These are phyloP conservation scores for Nycteola revayana DNA, from an alignment of 2,888 invertebrate species.

Conservation along the genomic window DNA sequence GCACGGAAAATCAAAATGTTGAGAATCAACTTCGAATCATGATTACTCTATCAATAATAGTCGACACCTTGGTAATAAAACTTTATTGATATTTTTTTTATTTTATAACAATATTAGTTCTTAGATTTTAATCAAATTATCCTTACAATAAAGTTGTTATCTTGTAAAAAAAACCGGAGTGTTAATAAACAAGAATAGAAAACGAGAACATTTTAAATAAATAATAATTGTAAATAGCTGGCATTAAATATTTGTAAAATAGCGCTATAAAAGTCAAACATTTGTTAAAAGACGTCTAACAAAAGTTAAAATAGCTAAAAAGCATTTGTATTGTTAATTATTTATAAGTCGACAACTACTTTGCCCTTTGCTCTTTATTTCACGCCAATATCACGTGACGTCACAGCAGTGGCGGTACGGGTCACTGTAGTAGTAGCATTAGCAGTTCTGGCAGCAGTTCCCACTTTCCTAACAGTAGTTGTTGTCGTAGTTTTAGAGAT, in stretches of 20 bases:
- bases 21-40: too few relatives aligned
- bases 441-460: conserved; percentile 63
- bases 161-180: too few relatives aligned
- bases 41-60: too few relatives aligned
- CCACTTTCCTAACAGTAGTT: conserved; percentile 64
- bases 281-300: conserved; percentile 8
- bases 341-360: conserved; percentile 15
- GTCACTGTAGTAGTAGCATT: conserved; percentile 58
- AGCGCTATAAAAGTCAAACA: conserved; percentile 16
- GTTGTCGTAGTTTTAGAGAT: conserved; percentile 67
- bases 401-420: conserved; percentile 63
- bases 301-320: conserved; percentile 21
- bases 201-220: conserved; percentile 17
- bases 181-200: conserved; percentile 11
- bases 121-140: conserved; percentile 11
- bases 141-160: too few relatives aligned
- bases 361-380: conserved; percentile 43
- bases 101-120: conserved; percentile 51
- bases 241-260: conserved; percentile 12
- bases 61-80: conserved; percentile 7
- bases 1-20: too few relatives aligned
- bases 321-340: conserved; percentile 3
- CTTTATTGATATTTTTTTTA: conserved; percentile 50
- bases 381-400: conserved; percentile 68
- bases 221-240: conserved; percentile 30